phyloP scores from a whole-genome alignment of 2,888 invertebrate genomes.

The Cephus nigrinus region DNA sequence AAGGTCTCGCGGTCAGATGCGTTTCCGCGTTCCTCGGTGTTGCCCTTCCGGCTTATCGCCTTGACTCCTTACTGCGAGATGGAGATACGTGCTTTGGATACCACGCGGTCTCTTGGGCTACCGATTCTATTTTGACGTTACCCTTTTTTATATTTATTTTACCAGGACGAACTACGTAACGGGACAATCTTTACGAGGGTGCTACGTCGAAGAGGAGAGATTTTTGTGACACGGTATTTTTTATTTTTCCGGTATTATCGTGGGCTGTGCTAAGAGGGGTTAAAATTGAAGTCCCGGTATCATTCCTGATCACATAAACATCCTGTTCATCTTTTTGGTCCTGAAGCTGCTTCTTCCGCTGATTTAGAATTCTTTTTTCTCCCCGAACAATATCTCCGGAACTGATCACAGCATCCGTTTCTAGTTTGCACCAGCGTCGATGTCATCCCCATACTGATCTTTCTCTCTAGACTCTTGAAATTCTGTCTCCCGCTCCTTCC shows the following conservation, averaged over 20 bases:
- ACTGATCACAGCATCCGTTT: neutral
- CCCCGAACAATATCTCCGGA: neutral
- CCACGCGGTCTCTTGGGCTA: neutral
- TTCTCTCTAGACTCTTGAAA: neutral
- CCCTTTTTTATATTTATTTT: neutral
- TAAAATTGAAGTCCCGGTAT: neutral
- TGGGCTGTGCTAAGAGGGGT: neutral
- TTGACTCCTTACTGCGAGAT: neutral
- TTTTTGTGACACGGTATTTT: neutral
- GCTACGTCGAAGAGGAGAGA: neutral
- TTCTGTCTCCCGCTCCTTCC: neutral
- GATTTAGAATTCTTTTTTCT: neutral
- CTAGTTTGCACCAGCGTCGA: neutral
- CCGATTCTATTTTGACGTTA: neutral
- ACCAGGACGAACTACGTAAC: neutral
- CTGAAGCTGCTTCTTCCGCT: neutral
- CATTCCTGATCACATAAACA: neutral
- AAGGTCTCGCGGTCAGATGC: conserved; percentile 41
- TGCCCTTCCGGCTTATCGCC: conserved; percentile 1
- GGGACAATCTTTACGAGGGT: neutral
- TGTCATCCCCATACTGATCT: conserved; percentile 1
- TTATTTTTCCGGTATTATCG: neutral
- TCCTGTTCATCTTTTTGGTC: neutral
- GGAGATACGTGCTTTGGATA: neutral
- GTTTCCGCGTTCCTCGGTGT: conserved; percentile 29